Conservation (phyloP, 92 coral and sea anemone species). For the Bergia puertoricense region DNA sequence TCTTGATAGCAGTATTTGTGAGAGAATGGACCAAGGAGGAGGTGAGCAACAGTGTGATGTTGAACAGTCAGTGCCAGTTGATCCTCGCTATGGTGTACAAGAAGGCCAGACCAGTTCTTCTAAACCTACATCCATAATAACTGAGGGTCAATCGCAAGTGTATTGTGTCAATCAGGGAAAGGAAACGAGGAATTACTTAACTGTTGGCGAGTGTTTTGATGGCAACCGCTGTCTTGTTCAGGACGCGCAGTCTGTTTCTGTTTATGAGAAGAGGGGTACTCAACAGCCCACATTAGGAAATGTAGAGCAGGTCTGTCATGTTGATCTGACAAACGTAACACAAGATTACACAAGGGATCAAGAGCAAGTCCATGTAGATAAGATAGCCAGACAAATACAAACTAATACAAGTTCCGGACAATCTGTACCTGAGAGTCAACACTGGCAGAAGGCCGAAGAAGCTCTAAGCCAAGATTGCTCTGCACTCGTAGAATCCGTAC, state of each 20-base stretch:
- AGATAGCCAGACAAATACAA: neutral
- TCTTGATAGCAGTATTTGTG: neutral
- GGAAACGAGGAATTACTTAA: neutral
- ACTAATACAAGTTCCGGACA: neutral
- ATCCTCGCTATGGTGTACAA: constrained; percentile 4
- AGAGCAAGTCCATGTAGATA: neutral
- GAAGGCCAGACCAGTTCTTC: neutral
- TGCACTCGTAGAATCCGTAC: neutral
- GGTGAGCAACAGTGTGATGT: neutral
- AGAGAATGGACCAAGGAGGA: neutral
- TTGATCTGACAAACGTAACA: neutral
- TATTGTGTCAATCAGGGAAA: neutral
- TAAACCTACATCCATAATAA: neutral
- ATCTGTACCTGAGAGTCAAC: neutral
- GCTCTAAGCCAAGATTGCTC: no score
- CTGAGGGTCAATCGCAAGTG: neutral
- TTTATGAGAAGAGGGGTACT: neutral
- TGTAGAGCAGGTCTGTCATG: neutral
- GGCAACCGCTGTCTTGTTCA: neutral
- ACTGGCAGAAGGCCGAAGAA: neutral
- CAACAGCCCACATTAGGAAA: neutral
- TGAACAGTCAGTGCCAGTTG: constrained; percentile 31
- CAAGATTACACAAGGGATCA: neutral
- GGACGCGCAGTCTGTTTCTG: neutral
- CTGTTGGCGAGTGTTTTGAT: neutral